phyloP scores from a whole-genome alignment of 2,888 invertebrate genomes.

The Acanthacorydalis orientalis region DNA sequence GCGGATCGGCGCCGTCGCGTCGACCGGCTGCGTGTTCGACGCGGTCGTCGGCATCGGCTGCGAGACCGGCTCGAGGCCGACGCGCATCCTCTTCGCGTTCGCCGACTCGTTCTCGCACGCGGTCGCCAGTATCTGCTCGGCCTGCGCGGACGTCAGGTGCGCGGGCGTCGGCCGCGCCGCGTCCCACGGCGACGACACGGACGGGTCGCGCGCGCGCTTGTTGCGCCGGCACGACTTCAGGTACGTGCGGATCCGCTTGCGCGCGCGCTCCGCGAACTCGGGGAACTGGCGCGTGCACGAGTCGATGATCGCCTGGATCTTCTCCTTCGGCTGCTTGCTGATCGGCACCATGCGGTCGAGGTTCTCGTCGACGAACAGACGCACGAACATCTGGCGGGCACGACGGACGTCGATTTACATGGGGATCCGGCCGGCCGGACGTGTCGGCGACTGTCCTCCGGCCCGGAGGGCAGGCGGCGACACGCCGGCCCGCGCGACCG shows the following conservation, averaged over 20 bases:
- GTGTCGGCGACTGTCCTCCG: no score
- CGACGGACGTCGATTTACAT: no score
- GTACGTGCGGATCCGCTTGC: constrained; percentile 88
- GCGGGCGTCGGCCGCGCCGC: constrained; percentile 84
- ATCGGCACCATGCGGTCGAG: constrained; percentile 92
- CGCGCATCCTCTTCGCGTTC: constrained; percentile 92
- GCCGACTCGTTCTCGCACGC: constrained; percentile 96
- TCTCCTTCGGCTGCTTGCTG: constrained; percentile 94
- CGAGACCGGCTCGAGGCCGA: constrained; percentile 87
- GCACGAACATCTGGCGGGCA: constrained; percentile 95
- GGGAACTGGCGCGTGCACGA: constrained; percentile 94
- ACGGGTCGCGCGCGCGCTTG: constrained; percentile 73
- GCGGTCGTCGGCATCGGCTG: constrained; percentile 69
- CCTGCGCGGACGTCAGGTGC: constrained; percentile 90
- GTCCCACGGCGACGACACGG: neutral
- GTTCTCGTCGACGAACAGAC: constrained; percentile 92
- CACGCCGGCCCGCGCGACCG: no score
- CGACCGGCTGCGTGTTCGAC: neutral
- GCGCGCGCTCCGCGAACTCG: constrained; percentile 86
- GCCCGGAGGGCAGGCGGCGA: no score
- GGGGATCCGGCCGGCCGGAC: no score
- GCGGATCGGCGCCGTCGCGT: neutral
- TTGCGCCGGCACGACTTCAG: constrained; percentile 89
- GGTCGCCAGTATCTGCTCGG: constrained; percentile 86
- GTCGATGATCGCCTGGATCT: constrained; percentile 93